Conservation (phyloP, 2,888 invertebrate genomes). For the Actias luna region DNA sequence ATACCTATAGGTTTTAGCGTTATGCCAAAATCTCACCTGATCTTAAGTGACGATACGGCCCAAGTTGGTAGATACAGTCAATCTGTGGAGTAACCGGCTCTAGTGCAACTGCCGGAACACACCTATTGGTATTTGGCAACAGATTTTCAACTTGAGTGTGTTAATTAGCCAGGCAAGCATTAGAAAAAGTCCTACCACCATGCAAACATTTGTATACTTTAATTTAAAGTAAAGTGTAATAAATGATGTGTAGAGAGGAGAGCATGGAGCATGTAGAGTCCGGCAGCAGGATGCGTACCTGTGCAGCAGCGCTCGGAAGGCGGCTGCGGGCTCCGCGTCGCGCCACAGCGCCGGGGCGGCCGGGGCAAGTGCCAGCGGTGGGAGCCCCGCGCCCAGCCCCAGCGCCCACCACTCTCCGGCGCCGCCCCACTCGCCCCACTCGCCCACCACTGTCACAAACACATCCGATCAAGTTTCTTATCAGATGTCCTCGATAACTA, state of each 20-base stretch:
- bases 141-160: too few species aligned
- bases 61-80: too few species aligned
- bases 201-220: too few species aligned
- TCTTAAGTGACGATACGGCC: too few species aligned
- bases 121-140: too few species aligned
- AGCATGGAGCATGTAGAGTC: background rate
- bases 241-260: background rate
- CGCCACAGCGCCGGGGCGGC: slow-evolving; percentile 53
- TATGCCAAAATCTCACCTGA: too few species aligned
- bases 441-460: slow-evolving; percentile 53
- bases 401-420: slow-evolving; percentile 71
- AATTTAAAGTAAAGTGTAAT: background rate
- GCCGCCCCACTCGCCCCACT: slow-evolving; percentile 50
- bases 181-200: too few species aligned
- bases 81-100: too few species aligned
- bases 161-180: too few species aligned
- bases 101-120: too few species aligned
- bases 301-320: slow-evolving; percentile 68
- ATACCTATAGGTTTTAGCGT: too few species aligned
- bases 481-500: too few species aligned
- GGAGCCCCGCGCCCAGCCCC: slow-evolving; percentile 44
- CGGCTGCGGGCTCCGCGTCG: slow-evolving; percentile 68
- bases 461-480: background rate
- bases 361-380: slow-evolving; percentile 35
- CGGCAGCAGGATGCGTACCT: slow-evolving; percentile 42